Percentiles rank a stretch among this genome's conserved stretches.
Conservation (phyloP, 2,797 vertebrate genomes). For the Enteromius viviparus region DNA sequence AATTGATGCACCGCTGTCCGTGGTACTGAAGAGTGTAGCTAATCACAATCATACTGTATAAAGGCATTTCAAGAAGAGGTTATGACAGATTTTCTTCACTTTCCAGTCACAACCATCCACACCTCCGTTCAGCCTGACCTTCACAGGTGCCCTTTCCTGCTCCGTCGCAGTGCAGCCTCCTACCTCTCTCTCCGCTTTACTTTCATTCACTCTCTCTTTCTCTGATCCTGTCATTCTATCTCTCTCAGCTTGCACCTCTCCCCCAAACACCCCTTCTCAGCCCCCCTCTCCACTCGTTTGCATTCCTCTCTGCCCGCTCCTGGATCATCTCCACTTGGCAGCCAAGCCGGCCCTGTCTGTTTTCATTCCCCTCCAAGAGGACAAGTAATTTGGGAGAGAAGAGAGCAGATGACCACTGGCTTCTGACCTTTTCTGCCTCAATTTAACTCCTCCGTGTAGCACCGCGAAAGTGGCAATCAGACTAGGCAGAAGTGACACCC, state of each 20-base stretch:
- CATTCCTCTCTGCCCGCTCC: constrained; percentile 63
- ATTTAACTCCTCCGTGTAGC: constrained; percentile 76
- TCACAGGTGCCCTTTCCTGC: constrained; percentile 55
- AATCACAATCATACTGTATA: constrained; percentile 27
- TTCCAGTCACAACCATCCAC: constrained; percentile 43
- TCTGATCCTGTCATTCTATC: constrained; percentile 58
- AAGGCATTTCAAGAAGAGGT: constrained; percentile 14
- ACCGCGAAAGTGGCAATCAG: constrained; percentile 79
- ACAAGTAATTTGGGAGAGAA: constrained; percentile 77
- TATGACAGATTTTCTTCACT: constrained; percentile 40
- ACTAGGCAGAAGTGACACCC: constrained; percentile 80
- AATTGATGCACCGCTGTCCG: constrained; percentile 22
- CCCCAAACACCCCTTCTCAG: constrained; percentile 45
- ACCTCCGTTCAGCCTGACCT: constrained; percentile 56
- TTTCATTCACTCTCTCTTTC: constrained; percentile 38
- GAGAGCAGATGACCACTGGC: constrained; percentile 81
- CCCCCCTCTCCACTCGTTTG: constrained; percentile 61
- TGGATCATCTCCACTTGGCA: constrained; percentile 70
- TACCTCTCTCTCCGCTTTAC: constrained; percentile 7
- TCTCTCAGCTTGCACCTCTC: constrained; percentile 50
- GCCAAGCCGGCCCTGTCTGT: constrained; percentile 73
- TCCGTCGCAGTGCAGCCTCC: constrained; percentile 43
- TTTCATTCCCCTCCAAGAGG: constrained; percentile 78
- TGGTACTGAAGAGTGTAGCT: constrained; percentile 32
- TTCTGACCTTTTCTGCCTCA: constrained; percentile 88